Evolutionary conservation across 2,888 invertebrate genomes (phyloP).

Genomic region (Himalopsyche tibetana): DNA sequence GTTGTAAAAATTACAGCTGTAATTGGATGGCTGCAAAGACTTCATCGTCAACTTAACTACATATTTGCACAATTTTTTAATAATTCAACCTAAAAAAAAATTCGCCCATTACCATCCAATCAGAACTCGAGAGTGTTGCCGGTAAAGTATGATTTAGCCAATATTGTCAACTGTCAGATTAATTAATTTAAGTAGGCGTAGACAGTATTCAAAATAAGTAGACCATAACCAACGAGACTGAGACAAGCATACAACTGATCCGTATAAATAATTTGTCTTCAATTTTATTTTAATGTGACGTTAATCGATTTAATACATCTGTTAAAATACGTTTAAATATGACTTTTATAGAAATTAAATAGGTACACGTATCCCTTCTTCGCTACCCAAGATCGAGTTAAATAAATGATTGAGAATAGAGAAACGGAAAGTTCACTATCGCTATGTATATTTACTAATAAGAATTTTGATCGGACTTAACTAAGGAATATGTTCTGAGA

Average conservation of each 20-base stretch:
- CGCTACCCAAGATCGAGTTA: no score
- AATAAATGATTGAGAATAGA: no score
- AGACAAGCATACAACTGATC: no score
- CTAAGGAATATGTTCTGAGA: not conserved
- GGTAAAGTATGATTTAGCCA: conserved; percentile 20
- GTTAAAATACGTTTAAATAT: no score
- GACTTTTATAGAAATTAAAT: not conserved
- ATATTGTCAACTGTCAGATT: not conserved
- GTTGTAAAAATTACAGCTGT: not conserved
- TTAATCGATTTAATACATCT: no score
- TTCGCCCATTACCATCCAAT: not conserved
- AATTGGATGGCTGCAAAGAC: conserved; percentile 27
- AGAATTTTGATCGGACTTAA: no score
- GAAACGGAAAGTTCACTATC: no score
- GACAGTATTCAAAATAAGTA: not conserved
- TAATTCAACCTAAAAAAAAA: conserved; percentile 1
- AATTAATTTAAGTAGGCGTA: conserved; percentile 15
- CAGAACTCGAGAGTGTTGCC: conserved; percentile 8
- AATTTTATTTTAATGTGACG: no score
- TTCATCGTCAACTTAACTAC: not conserved
- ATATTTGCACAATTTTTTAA: conserved; percentile 1
- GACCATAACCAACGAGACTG: no score
- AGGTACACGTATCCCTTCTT: not conserved
- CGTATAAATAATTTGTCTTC: no score
- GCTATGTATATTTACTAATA: no score